Conservation (phyloP, 2,888 invertebrate genomes). For the Danaus chrysippus region DNA sequence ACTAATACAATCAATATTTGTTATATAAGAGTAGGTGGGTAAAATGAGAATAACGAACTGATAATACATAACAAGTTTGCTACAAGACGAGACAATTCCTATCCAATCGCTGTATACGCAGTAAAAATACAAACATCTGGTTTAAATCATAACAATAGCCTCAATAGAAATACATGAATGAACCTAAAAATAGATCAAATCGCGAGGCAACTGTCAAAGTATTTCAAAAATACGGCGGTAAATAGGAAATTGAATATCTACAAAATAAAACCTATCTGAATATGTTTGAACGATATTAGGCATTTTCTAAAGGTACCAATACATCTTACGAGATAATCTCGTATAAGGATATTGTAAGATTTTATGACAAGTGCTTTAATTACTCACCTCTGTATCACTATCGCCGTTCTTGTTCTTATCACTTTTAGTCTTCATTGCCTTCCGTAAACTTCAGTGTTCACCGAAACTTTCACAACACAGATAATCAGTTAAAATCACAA, state of each 20-base stretch:
- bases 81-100: neutral
- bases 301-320: neutral
- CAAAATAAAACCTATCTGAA: neutral
- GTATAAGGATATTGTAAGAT: conserved; percentile 16
- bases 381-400: conserved; percentile 77
- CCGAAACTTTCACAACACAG: conserved; percentile 62
- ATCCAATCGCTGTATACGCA: neutral
- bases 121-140: conserved; percentile 5
- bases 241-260: conserved; percentile 2
- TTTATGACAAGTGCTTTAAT: conserved; percentile 22
- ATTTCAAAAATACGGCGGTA: conserved; percentile 14
- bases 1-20: neutral
- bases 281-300: neutral
- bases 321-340: neutral
- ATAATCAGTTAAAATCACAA: conserved; percentile 52
- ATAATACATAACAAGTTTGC: too few species aligned
- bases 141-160: conserved; percentile 8
- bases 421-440: conserved; percentile 80
- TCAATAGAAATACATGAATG: conserved; percentile 19
- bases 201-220: conserved; percentile 28
- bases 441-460: conserved; percentile 66
- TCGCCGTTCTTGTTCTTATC: conserved; percentile 79
- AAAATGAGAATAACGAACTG: neutral
- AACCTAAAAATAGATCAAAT: conserved; percentile 28
- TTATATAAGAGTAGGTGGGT: conserved; percentile 1